Evolutionary conservation across 2,113 vertebrate species (phyloP).

Genomic region (Megaleporinus macrocephalus): DNA sequence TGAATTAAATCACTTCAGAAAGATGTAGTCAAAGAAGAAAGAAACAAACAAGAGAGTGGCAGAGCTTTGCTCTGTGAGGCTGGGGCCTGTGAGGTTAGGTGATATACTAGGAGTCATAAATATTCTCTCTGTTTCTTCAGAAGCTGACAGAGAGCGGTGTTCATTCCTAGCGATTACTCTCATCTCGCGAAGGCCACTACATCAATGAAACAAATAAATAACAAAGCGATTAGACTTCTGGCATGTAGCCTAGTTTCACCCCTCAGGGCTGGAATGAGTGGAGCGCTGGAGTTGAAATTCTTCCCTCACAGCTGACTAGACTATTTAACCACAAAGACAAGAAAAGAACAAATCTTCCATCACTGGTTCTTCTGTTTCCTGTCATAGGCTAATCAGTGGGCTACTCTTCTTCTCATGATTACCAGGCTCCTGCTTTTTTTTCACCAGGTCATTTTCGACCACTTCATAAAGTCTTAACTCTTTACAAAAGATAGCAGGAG

Average conservation of each 20-base stretch:
- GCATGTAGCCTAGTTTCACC: conserved; percentile 44
- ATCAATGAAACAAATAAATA: conserved; percentile 65
- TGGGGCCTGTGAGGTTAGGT: neutral
- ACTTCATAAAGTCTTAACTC: no score
- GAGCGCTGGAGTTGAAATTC: neutral
- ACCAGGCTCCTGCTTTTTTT: no score
- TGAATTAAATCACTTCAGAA: neutral
- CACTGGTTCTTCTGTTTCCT: neutral
- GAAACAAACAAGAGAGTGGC: conserved; percentile 14
- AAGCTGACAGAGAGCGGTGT: conserved; percentile 38
- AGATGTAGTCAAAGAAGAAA: neutral
- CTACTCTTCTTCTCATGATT: neutral
- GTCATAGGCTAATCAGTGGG: neutral
- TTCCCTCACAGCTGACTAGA: neutral
- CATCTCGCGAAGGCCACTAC: conserved; percentile 50
- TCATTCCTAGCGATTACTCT: conserved; percentile 46
- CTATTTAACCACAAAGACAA: neutral
- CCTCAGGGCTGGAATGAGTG: neutral
- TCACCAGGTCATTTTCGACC: no score
- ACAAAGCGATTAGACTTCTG: conserved; percentile 51
- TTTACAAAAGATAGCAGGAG: no score
- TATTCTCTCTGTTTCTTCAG: conserved; percentile 22
- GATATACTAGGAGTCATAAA: conserved; percentile 34
- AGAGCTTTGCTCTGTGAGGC: neutral
- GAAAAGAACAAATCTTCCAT: neutral